Evolutionary conservation across 1,140 invertebrate genomes (phyloP).

Genomic region (Coptotermes formosanus): DNA sequence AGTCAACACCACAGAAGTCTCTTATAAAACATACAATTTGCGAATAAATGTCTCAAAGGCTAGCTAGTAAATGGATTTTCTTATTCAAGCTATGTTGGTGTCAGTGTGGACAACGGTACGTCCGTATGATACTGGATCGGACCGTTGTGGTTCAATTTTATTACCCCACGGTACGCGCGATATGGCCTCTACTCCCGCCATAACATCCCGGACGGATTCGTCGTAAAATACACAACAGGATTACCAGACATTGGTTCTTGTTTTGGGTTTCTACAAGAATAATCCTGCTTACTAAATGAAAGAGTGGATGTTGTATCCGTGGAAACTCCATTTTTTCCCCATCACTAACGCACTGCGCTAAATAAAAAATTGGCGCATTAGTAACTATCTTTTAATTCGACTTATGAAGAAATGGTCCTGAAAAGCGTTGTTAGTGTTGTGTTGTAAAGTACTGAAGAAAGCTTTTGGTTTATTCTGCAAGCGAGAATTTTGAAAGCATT

Average conservation of each 20-base stretch:
- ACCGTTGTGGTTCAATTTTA: conserved; percentile 7
- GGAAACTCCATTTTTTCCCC: neutral
- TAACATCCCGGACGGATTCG: neutral
- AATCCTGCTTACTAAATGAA: neutral
- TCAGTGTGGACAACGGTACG: neutral
- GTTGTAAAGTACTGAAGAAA: too few relatives aligned
- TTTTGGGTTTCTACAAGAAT: neutral
- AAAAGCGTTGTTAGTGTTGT: too few relatives aligned
- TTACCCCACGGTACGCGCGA: conserved; percentile 7
- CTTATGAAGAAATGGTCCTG: too few relatives aligned
- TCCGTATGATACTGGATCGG: neutral
- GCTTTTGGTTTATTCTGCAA: too few relatives aligned
- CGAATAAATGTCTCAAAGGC: neutral
- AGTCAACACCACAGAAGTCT: neutral
- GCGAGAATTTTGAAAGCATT: too few relatives aligned
- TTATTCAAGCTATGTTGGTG: neutral
- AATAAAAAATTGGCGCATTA: neutral
- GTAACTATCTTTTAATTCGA: too few relatives aligned
- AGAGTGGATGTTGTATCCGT: neutral
- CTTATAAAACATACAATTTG: neutral
- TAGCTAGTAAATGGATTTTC: neutral
- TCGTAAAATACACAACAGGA: conserved; percentile 11
- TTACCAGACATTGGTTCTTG: neutral
- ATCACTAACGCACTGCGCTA: neutral
- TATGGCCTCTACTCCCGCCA: neutral